phyloP scores from a whole-genome alignment of 2,797 vertebrate genomes.

The Spatula versicolor region DNA sequence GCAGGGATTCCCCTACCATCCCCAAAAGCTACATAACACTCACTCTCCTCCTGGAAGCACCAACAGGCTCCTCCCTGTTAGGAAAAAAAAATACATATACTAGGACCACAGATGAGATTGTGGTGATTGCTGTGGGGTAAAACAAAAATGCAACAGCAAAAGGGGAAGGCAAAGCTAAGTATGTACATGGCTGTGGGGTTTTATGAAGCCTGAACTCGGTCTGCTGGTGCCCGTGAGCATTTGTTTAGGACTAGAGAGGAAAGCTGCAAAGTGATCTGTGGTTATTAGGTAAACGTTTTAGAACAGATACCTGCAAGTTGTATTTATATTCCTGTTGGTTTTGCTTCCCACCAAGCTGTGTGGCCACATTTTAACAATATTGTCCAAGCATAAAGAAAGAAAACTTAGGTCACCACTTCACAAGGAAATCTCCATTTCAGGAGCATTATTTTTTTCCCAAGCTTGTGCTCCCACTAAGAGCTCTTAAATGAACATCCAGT shows the following conservation, averaged over 20 bases:
- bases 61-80: not conserved
- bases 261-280: not conserved
- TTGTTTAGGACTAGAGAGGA: not conserved
- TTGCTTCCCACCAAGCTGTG: not conserved
- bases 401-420: not conserved
- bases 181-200: not conserved
- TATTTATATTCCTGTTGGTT: not conserved
- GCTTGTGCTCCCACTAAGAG: not conserved
- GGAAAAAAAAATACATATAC: not conserved
- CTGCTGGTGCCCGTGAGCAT: not conserved
- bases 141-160: not conserved
- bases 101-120: not conserved
- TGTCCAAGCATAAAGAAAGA: not conserved
- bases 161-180: not conserved
- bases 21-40: conserved; percentile 7
- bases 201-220: not conserved
- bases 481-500: not conserved
- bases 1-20: not conserved
- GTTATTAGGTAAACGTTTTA: not conserved
- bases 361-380: not conserved
- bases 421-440: not conserved
- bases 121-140: not conserved
- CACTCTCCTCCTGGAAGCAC: not conserved
- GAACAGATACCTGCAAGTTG: not conserved
- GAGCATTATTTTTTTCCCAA: not conserved